Evolutionary conservation across 1,140 invertebrate species (phyloP).

Genomic region (Cecropterus lyciades): DNA sequence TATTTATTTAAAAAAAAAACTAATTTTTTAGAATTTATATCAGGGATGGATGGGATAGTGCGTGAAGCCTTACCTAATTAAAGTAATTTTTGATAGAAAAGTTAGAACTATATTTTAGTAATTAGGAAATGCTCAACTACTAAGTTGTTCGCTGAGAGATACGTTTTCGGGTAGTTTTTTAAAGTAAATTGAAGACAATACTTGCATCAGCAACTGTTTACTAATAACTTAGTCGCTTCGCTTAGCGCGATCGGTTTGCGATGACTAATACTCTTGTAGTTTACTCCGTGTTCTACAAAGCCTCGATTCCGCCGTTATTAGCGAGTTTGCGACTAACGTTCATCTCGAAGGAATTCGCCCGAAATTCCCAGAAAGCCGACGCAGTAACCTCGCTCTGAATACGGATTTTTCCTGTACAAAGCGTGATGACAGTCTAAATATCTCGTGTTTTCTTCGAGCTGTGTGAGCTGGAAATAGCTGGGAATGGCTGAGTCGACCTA

Average conservation of each 20-base stretch:
- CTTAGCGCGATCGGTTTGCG: not conserved
- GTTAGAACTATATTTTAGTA: no score
- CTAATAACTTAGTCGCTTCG: not conserved
- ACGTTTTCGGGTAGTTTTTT: not conserved
- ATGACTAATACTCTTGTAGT: slow-evolving; percentile 1
- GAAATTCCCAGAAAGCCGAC: slow-evolving; percentile 13
- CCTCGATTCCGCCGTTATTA: slow-evolving; percentile 42
- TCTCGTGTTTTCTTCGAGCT: slow-evolving; percentile 17
- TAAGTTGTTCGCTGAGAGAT: no score
- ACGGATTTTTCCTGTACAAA: slow-evolving; percentile 15
- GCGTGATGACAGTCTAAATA: slow-evolving; percentile 22
- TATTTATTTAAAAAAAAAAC: no score
- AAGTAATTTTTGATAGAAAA: no score
- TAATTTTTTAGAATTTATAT: no score
- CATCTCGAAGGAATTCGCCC: slow-evolving; percentile 30
- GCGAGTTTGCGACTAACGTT: slow-evolving; percentile 36
- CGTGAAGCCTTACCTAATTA: no score
- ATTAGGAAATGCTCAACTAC: no score
- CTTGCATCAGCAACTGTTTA: not conserved
- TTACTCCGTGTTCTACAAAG: slow-evolving; percentile 18
- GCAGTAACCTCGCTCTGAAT: slow-evolving; percentile 10
- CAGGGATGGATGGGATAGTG: no score
- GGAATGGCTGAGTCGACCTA: slow-evolving; percentile 39
- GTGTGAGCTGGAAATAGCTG: not conserved
- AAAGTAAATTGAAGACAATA: not conserved